A percentile compares a stretch with the other conserved stretches of the same genome.
These are phyloP conservation scores for Botia almorhae DNA, from an alignment of 2,797 vertebrate species.

Conservation along the genomic window DNA sequence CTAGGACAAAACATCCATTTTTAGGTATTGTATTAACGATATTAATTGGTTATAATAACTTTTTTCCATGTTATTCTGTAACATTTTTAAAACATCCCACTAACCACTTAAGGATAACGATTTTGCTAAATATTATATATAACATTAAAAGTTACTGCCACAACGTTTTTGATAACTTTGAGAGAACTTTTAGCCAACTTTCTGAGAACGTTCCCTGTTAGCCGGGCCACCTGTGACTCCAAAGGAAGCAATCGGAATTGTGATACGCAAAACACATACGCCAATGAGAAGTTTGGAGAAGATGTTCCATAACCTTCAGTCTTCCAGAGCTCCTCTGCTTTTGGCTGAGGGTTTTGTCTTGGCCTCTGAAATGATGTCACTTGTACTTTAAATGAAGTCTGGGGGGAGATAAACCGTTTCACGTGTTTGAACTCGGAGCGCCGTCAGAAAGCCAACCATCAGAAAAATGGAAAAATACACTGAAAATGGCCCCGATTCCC, in stretches of 20 bases:
- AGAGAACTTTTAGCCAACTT: too few relatives aligned
- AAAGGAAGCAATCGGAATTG: slow-evolving; percentile 23
- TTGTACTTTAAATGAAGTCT: slow-evolving; percentile 45
- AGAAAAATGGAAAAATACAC: slow-evolving; percentile 37
- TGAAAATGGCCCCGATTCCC: slow-evolving; percentile 25
- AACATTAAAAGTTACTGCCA: too few relatives aligned
- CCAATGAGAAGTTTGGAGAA: slow-evolving; percentile 21
- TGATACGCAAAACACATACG: slow-evolving; percentile 30
- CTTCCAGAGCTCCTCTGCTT: slow-evolving; percentile 59
- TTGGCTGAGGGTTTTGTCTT: slow-evolving; percentile 38
- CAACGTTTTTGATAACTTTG: too few relatives aligned
- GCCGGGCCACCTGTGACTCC: not conserved
- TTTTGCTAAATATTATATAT: too few relatives aligned
- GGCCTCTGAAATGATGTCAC: slow-evolving; percentile 26
- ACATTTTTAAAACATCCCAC: too few relatives aligned
- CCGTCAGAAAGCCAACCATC: slow-evolving; percentile 8
- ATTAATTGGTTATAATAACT: too few relatives aligned
- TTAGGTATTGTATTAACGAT: too few relatives aligned
- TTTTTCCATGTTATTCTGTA: too few relatives aligned
- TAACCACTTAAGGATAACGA: too few relatives aligned
- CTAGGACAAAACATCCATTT: too few relatives aligned
- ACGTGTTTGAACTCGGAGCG: slow-evolving; percentile 31
- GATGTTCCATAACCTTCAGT: slow-evolving; percentile 3
- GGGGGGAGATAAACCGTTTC: slow-evolving; percentile 39
- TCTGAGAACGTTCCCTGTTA: too few relatives aligned